Conservation (phyloP, 2,888 invertebrate genomes). For the Morpho helenor region DNA sequence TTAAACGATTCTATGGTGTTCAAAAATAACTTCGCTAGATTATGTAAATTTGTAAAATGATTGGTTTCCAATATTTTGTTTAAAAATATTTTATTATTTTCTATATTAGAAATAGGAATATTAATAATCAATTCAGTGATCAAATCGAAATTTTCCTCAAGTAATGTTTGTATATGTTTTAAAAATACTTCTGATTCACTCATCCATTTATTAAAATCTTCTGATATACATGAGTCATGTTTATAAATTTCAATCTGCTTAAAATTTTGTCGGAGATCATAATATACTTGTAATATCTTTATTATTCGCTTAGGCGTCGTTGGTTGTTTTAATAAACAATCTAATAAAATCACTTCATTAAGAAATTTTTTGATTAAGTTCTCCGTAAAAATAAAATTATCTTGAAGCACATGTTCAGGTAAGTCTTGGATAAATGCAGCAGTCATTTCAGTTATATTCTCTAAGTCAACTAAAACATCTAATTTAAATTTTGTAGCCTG, state of each 20-base stretch:
- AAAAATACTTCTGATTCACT: constrained; percentile 46
- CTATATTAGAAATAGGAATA: constrained; percentile 33
- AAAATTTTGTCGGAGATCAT: constrained; percentile 41
- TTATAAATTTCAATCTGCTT: constrained; percentile 41
- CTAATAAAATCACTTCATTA: constrained; percentile 52
- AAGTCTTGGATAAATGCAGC: constrained; percentile 50
- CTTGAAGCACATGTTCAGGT: constrained; percentile 38
- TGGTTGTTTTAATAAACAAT: constrained; percentile 47
- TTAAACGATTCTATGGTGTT: constrained; percentile 28
- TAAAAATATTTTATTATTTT: constrained; percentile 3
- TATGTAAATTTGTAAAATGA: constrained; percentile 28
- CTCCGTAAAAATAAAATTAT: constrained; percentile 51
- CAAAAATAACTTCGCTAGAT: constrained; percentile 30
- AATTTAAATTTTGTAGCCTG: constrained; percentile 46
- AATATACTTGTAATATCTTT: constrained; percentile 58
- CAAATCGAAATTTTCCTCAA: constrained; percentile 46
- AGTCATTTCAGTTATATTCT: constrained; percentile 49
- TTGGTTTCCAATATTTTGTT: constrained; percentile 7
- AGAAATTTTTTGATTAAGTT: constrained; percentile 55
- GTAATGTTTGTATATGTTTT: constrained; percentile 39
- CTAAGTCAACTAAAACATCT: constrained; percentile 47
- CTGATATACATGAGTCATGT: constrained; percentile 36
- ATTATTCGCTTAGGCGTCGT: constrained; percentile 56
- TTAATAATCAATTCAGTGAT: constrained; percentile 47
- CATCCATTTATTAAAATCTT: constrained; percentile 42